Base-by-base conservation (phyloP, 2,797 vertebrate species). In the Microtus californicus region DNA sequence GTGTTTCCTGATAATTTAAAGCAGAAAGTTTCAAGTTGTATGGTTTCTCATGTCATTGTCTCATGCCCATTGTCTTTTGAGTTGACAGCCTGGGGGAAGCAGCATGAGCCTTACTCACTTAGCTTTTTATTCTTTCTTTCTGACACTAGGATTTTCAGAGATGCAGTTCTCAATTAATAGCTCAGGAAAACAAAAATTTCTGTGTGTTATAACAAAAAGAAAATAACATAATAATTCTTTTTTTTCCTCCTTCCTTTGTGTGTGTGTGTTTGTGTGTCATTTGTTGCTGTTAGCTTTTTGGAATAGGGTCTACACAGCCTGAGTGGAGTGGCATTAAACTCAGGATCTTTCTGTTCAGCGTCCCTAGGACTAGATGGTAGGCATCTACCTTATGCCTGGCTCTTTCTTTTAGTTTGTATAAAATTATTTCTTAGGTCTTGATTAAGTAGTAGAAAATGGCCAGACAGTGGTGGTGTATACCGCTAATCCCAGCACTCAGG, bases 141-240 rank as follows among this genome's bases (percentile, higher is more conserved):
- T 59, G 56, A 80, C 37, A 86, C 45, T 34, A 81, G 82, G 43
- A 29, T 71, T 90, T 85, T 63, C 7, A 91, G 14, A 10, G 25
- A 78, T 91, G 82, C 13, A 63, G 82, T 87, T 94, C 37, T 79
- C 76, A 48, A 51, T 51, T 51, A 51, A 25, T 23, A 82, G 79
- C 45, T n/a, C 54, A 91, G 76, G 78, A 89, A 89, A 43, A 96
- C 37, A 86, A 89, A 54, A 79, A 78, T 65, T 45, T 63, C 67
- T 34, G 37, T 45, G 21, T 81, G 51, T 37, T 21, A 31, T 65
- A 45, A 78, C 31, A 78, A 78, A 78, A 4, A 10, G 76, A 54
- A 54, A 78, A 54, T 78, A 78, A 3, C 4, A 34, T 19, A 17
- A 78, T 54, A 54, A 79, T 54, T 79, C 9, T 19, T 31, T 51